phyloP scores from a whole-genome alignment of 2,888 invertebrate species.

The Antheraea yamamai region DNA sequence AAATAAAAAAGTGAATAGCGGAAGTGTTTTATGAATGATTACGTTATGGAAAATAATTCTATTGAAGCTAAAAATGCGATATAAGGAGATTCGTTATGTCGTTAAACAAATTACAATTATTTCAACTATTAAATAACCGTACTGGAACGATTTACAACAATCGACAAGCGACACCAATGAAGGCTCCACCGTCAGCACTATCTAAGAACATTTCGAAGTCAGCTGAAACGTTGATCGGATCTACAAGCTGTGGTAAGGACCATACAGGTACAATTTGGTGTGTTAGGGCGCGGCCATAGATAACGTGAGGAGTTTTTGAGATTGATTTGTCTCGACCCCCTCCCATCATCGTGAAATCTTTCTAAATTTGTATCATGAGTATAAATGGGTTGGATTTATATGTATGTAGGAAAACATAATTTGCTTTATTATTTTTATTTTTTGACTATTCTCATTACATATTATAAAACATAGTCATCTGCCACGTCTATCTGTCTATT shows the following conservation, averaged over 20 bases:
- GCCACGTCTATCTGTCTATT: too few species aligned
- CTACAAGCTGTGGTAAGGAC: slow-evolving; percentile 53
- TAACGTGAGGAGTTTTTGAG: too few species aligned
- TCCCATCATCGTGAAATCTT: too few species aligned
- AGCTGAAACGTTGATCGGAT: slow-evolving; percentile 68
- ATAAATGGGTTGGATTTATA: too few species aligned
- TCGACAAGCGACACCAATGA: slow-evolving; percentile 66
- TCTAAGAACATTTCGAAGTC: slow-evolving; percentile 69
- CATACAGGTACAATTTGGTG: not conserved
- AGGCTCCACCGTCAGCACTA: slow-evolving; percentile 64
- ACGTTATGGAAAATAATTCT: slow-evolving; percentile 20
- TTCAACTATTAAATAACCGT: slow-evolving; percentile 55
- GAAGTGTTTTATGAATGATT: not conserved
- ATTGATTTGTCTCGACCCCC: too few species aligned
- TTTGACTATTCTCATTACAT: too few species aligned
- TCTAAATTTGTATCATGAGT: too few species aligned
- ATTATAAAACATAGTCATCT: too few species aligned
- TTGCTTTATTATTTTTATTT: too few species aligned
- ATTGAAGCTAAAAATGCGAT: slow-evolving; percentile 38
- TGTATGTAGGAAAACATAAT: too few species aligned
- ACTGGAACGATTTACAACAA: slow-evolving; percentile 61
- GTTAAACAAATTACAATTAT: slow-evolving; percentile 68
- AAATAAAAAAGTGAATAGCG: not conserved
- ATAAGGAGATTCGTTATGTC: slow-evolving; percentile 54
- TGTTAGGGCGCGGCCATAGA: too few species aligned